A percentile compares a stretch with the other conserved stretches of the same genome.
Evolutionary conservation across 2,113 vertebrate species (phyloP).

Genomic region (Pleuronectes platessa): DNA sequence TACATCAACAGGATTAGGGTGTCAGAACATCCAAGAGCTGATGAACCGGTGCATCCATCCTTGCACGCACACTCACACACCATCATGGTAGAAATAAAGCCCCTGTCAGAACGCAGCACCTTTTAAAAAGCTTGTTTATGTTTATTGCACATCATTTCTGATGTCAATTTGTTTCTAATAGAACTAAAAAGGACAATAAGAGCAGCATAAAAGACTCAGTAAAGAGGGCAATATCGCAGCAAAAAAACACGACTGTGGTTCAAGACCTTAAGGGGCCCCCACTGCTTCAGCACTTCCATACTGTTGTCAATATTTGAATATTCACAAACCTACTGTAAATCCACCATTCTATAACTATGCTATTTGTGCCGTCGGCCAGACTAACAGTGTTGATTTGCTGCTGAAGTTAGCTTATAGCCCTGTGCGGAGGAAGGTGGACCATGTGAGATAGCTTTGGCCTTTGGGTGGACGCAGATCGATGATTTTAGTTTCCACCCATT

Average conservation of each 20-base stretch:
- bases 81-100: constrained; percentile 16
- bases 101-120: constrained; percentile 38
- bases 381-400: neutral
- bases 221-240: too few species aligned
- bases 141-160: constrained; percentile 5
- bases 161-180: neutral
- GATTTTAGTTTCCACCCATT: neutral
- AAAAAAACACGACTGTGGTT: neutral
- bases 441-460: neutral
- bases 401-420: neutral
- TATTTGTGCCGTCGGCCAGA: neutral
- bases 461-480: neutral
- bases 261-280: neutral
- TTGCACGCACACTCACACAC: constrained; percentile 18
- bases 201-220: too few species aligned
- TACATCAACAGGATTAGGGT: constrained; percentile 76
- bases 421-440: neutral
- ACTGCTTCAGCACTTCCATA: neutral
- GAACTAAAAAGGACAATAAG: neutral
- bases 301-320: neutral
- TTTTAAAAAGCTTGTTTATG: constrained; percentile 10
- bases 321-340: neutral
- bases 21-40: constrained; percentile 63
- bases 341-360: neutral
- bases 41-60: constrained; percentile 49